Conservation (phyloP, 2,113 vertebrate genomes). For the Taxidea taxus region DNA sequence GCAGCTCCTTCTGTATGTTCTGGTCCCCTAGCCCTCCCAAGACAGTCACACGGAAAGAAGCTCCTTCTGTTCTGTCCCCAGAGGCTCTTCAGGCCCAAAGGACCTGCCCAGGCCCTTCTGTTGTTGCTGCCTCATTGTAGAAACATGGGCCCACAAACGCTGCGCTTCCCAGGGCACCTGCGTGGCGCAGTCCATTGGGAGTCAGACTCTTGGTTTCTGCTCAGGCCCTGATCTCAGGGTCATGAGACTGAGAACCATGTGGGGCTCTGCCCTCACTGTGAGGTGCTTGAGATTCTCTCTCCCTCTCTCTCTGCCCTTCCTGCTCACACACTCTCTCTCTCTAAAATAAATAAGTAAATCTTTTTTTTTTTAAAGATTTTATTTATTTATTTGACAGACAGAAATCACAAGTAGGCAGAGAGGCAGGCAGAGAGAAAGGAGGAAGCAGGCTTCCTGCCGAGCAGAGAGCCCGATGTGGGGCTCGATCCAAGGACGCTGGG, state of each 20-base stretch:
- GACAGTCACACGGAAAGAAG: neutral
- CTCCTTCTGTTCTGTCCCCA: neutral
- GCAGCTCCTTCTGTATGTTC: neutral
- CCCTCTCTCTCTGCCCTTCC: neutral
- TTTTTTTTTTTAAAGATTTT: too few relatives aligned
- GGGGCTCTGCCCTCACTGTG: neutral
- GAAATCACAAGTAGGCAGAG: too few relatives aligned
- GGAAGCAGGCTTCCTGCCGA: too few relatives aligned
- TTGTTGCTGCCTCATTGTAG: neutral
- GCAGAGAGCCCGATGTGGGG: too few relatives aligned
- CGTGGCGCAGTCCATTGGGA: neutral
- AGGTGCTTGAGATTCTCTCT: neutral
- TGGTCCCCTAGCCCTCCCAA: neutral
- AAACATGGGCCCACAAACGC: neutral
- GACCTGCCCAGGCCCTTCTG: neutral
- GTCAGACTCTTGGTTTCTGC: neutral
- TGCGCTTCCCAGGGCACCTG: neutral
- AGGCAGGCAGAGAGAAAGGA: too few relatives aligned
- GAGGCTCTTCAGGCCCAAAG: neutral
- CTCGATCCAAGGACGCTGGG: too few relatives aligned
- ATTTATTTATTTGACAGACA: too few relatives aligned
- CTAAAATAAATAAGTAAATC: neutral
- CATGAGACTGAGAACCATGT: neutral
- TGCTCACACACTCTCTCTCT: neutral
- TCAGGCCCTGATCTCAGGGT: neutral